A percentile compares a stretch with the other conserved stretches of the same genome.
Evolutionary conservation across 2,113 vertebrate genomes (phyloP).

Genomic region (rat (Rattus norvegicus)): GRCr8 NC_086033.1:102441001-102441500

Average conservation of each 20-base stretch:
- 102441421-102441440: neutral
- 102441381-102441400: neutral
- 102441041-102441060: no score
- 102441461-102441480: neutral
- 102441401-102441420: neutral
- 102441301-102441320: neutral
- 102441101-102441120: no score
- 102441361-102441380: neutral
- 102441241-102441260: constrained; percentile 13
- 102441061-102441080: constrained; percentile 14
- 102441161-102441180: no score
- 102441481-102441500: neutral
- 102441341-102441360: neutral
- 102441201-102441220: no score
- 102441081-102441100: constrained; percentile 22
- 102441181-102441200: no score
- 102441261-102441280: neutral
- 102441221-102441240: no score
- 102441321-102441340: neutral
- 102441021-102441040: neutral
- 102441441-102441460: neutral
- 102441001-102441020: neutral
- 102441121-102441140: no score
- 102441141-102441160: no score
- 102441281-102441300: neutral